These are phyloP conservation scores for Eurytoma californica DNA, from an alignment of 2,888 invertebrate genomes.

Conservation along the genomic window DNA sequence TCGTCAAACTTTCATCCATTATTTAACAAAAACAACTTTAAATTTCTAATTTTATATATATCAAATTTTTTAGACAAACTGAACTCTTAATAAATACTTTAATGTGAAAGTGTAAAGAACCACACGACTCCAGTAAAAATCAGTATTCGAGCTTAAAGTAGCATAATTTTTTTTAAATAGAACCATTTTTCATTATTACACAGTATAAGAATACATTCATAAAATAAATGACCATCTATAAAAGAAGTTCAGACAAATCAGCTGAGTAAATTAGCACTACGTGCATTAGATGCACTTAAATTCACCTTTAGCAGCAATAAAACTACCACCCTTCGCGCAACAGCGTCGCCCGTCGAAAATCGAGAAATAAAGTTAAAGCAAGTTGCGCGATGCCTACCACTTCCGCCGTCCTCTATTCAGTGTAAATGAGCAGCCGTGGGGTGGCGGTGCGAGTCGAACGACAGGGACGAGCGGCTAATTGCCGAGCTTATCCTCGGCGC, in stretches of 20 bases:
- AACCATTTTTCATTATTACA: no score
- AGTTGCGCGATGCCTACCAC: not conserved
- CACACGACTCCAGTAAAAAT: no score
- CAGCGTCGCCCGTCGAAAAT: not conserved
- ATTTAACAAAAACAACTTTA: no score
- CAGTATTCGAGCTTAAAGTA: no score
- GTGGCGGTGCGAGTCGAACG: not conserved
- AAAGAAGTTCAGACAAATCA: not conserved
- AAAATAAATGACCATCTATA: not conserved
- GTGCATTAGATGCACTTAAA: no score
- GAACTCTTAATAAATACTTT: no score
- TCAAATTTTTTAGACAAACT: no score
- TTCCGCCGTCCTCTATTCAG: constrained; percentile 33
- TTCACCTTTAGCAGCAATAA: not conserved
- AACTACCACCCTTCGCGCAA: not conserved
- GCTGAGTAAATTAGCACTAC: no score
- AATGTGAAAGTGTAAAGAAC: no score
- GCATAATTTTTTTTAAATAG: no score
- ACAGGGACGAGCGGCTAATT: constrained; percentile 33
- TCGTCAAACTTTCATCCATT: no score
- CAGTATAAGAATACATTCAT: not conserved
- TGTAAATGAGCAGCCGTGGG: constrained; percentile 31
- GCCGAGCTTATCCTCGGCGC: constrained; percentile 5
- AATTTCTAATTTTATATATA: not conserved
- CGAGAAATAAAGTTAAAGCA: not conserved